Evolutionary conservation across 2,888 invertebrate species (phyloP).

Genomic region (Agrenia bidenticulata): DNA sequence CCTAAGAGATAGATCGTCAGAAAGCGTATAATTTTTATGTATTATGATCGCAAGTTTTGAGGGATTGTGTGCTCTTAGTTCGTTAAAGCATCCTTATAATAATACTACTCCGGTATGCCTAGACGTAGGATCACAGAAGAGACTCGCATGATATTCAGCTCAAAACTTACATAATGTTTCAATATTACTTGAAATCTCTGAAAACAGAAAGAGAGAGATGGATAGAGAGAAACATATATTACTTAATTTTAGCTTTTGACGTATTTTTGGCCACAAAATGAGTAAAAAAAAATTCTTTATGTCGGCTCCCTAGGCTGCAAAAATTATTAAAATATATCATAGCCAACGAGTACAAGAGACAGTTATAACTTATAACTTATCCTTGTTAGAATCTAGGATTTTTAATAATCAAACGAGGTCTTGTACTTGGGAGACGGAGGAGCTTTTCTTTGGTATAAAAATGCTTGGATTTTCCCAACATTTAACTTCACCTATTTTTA

Average conservation of each 20-base stretch:
- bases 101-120: neutral
- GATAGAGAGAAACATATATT: neutral
- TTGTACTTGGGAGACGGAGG: neutral
- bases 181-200: neutral
- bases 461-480: neutral
- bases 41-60: slow-evolving; percentile 9
- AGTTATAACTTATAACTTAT: no score
- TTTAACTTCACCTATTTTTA: slow-evolving; percentile 24
- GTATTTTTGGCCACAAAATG: slow-evolving; percentile 31
- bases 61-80: neutral
- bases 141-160: neutral
- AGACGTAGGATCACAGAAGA: no score
- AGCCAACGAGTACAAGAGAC: neutral
- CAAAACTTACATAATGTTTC: neutral
- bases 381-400: no score
- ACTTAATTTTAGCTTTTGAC: slow-evolving; percentile 37
- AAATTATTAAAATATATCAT: slow-evolving; percentile 25
- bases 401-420: no score
- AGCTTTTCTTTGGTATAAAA: neutral
- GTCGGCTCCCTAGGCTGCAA: slow-evolving; percentile 11
- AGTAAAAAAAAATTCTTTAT: slow-evolving; percentile 23
- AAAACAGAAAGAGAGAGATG: neutral
- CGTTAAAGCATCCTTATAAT: no score
- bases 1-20: neutral
- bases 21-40: slow-evolving; percentile 7